Base-by-base conservation (phyloP, 1,140 invertebrate species). In the Hyposmocoma kahamanoa region DNA sequence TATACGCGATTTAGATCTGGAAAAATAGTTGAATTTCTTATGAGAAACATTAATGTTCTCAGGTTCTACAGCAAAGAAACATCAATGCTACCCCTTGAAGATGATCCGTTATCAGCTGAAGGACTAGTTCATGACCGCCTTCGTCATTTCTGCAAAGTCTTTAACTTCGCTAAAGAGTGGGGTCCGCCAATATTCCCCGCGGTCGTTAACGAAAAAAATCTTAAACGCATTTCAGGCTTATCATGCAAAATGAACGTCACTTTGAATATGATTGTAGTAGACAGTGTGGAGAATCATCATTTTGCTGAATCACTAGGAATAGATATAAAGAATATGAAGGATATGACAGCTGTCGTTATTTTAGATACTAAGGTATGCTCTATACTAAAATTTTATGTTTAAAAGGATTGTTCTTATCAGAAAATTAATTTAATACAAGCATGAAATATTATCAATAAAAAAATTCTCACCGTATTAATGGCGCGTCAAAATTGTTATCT, bases 251-350 rank as follows among this genome's bases (percentile, higher is more conserved):
- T 82, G 1, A 96, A 96, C 70, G 84, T 84, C 56, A 92, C 90
- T 13, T 54, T 96, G 19, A 86, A 88, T 32, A 89, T 95, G 50
- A 67, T 94, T 22, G 92, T 91, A 0, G 88, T 95, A 39, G 94
- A 95, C 64, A 91, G 91, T 61, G 63, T 91, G 3, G 64, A 88
- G 21, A 93, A 92, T 65, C 89, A 89, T 51, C 88, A 92, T 62
- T 94, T 94, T 74, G 91, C 93, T 5, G 90, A 94, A 66, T 88
- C 88, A 20, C 85, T 96, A 20, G 93, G 93, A 1, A 87, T 93
- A 17, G 89, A 93, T 69, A 74, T 92, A n/a, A 67, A 75, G 10
- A 88, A 84, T 22, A 84, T 72, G 22, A 86, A 82, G 36, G 89
- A 93, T 62, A 91, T 90, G 72, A 92, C 92, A 39, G 89, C 90